Conservation (phyloP, 2,113 vertebrate genomes). For the Lophius piscatorius region DNA sequence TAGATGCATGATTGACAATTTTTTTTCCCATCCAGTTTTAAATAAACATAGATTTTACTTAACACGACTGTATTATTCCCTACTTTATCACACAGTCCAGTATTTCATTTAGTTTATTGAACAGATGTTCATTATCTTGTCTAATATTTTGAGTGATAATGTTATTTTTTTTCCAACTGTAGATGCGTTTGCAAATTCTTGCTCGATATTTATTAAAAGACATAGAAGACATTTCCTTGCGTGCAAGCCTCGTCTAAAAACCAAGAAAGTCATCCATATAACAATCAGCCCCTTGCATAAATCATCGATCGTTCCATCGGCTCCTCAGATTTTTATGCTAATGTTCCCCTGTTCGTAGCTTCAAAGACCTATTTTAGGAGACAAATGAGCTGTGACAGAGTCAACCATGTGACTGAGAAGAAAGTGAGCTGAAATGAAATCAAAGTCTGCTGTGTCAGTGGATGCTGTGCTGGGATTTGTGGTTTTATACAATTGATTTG, state of each 20-base stretch:
- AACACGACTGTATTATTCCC: too few relatives aligned
- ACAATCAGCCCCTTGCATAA: slow-evolving; percentile 22
- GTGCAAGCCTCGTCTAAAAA: background rate
- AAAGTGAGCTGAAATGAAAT: slow-evolving; percentile 52
- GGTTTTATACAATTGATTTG: slow-evolving; percentile 48
- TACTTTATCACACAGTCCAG: too few relatives aligned
- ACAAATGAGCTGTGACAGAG: slow-evolving; percentile 49
- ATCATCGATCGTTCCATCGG: slow-evolving; percentile 24
- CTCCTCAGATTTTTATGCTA: slow-evolving; percentile 25
- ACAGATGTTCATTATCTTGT: background rate
- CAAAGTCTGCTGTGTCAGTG: slow-evolving; percentile 57
- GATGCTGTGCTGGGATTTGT: slow-evolving; percentile 47
- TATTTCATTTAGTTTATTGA: too few relatives aligned
- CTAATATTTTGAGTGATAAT: background rate
- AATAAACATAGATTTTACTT: too few relatives aligned
- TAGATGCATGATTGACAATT: too few relatives aligned
- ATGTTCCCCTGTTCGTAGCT: slow-evolving; percentile 36
- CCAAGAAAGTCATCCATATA: slow-evolving; percentile 4
- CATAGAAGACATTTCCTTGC: background rate
- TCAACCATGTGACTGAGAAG: slow-evolving; percentile 44
- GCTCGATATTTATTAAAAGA: too few relatives aligned
- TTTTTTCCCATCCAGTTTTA: too few relatives aligned
- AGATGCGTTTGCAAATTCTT: too few relatives aligned
- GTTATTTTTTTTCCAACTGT: background rate
- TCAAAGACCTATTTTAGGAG: slow-evolving; percentile 51